Evolutionary conservation across 2,113 vertebrate genomes (phyloP).

Genomic region (Hemichromis elongatus): DNA sequence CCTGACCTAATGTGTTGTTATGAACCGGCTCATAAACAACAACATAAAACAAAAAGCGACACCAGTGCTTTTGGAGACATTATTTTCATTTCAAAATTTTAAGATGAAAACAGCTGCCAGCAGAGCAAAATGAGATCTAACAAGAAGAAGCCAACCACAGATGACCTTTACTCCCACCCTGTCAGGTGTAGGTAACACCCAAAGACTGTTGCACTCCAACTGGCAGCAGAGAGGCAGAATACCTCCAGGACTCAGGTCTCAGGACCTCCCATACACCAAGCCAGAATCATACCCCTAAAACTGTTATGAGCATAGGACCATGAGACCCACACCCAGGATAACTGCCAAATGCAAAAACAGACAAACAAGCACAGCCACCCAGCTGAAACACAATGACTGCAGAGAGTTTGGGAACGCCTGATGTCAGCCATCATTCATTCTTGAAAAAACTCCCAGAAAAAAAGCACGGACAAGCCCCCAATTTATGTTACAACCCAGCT

Average conservation of each 20-base stretch:
- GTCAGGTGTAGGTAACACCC: not conserved
- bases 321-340: not conserved
- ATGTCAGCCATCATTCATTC: accelerated
- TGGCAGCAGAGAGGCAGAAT: not conserved
- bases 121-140: not conserved
- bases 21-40: not conserved
- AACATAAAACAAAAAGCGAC: not conserved
- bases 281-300: not conserved
- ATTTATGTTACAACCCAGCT: not conserved
- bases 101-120: not conserved
- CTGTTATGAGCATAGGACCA: not conserved
- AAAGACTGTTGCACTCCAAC: not conserved
- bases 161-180: not conserved
- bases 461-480: not conserved
- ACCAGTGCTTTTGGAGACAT: not conserved
- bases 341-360: not conserved
- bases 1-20: not conserved
- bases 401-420: not conserved
- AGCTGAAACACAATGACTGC: not conserved
- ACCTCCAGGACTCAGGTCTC: not conserved
- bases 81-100: not conserved
- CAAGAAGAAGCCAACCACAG: not conserved
- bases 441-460: not conserved
- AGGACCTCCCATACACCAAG: not conserved
- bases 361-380: not conserved